phyloP scores from a whole-genome alignment of 2,888 invertebrate genomes.

The Steromphala cineraria region DNA sequence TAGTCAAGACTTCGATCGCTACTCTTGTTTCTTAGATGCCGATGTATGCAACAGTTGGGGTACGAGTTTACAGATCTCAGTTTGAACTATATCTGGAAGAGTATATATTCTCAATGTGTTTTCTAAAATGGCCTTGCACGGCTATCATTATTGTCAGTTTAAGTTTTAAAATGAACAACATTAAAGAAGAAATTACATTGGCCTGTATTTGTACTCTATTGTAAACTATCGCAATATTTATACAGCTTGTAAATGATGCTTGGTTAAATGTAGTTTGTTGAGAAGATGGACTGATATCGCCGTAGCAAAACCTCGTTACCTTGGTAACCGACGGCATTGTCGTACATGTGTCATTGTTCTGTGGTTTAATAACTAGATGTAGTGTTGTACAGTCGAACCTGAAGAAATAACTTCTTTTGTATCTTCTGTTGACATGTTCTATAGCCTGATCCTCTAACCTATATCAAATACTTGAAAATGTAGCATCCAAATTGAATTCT shows the following conservation, averaged over 20 bases:
- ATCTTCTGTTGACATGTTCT: neutral
- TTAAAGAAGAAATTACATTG: neutral
- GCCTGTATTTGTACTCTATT: neutral
- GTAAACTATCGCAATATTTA: constrained; percentile 18
- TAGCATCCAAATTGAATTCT: neutral
- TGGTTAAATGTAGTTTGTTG: neutral
- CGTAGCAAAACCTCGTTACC: neutral
- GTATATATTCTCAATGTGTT: neutral
- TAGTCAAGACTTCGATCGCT: neutral
- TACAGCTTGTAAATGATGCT: constrained; percentile 17
- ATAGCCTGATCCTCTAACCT: neutral
- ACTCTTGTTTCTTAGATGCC: constrained; percentile 4
- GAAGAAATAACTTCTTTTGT: neutral
- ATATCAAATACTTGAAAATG: neutral
- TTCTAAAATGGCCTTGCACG: neutral
- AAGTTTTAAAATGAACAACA: neutral
- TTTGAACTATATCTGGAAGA: neutral
- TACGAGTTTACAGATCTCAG: constrained; percentile 10
- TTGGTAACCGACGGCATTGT: neutral
- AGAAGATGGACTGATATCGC: neutral
- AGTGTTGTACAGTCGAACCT: neutral
- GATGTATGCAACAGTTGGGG: constrained; percentile 5
- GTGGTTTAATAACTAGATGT: constrained; percentile 8
- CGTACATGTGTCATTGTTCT: neutral
- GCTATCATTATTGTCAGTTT: neutral